Percentiles rank a stretch among this genome's conserved stretches.
Evolutionary conservation across 2,888 invertebrate genomes (phyloP).

Genomic region (Hirudinaria manillensis): DNA sequence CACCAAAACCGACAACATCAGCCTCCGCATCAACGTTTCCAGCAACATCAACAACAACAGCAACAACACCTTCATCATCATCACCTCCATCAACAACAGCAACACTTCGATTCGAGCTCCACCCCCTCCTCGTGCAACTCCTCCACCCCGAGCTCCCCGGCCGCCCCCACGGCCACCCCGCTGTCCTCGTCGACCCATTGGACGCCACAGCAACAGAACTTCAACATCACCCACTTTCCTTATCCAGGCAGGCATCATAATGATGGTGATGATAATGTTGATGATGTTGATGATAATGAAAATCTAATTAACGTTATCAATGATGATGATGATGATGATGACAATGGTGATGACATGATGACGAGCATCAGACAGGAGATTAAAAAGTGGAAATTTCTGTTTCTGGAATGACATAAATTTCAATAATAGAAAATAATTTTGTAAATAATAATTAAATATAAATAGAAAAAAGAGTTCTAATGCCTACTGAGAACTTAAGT

Average conservation of each 20-base stretch:
- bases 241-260: slow-evolving; percentile 1
- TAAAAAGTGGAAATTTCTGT: no score
- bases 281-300: no score
- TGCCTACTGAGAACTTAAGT: no score
- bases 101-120: slow-evolving; percentile 61
- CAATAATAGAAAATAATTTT: no score
- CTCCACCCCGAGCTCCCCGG: slow-evolving; percentile 90
- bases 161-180: slow-evolving; percentile 57
- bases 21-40: neutral
- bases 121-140: slow-evolving; percentile 93
- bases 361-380: no score
- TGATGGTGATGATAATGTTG: neutral
- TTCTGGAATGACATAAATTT: no score
- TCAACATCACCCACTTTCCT: slow-evolving; percentile 29
- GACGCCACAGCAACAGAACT: slow-evolving; percentile 42
- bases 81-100: neutral
- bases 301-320: no score
- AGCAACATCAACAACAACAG: slow-evolving; percentile 12
- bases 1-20: no score
- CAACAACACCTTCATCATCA: neutral
- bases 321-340: no score
- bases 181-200: slow-evolving; percentile 57
- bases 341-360: no score
- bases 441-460: no score
- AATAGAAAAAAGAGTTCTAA: no score